Evolutionary conservation across 1,140 invertebrate species (phyloP), one percentile per base, ranked within the genome.

Genomic region (Potamilus streckersoni): DNA sequence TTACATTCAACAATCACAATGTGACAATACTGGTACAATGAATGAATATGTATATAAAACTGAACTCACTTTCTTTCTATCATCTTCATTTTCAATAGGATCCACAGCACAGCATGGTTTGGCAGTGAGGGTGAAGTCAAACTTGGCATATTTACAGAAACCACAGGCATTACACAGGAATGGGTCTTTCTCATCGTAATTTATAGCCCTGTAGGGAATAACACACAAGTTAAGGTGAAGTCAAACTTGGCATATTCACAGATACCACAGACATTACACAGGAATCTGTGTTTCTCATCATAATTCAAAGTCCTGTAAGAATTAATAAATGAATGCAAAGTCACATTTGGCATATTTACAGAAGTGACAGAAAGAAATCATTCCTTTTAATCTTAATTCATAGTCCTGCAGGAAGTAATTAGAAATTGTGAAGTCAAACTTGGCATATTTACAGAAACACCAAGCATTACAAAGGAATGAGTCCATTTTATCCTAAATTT

Each of bases 131-230:
- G 95, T 96, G 72, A 92, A 97, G 90, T 99, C 98, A 89, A 99
- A 98, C 90, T 99, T 98, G n/a, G 97, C 98, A 90, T 99, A 99
- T 91, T 99, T 99, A 91, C 97, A 99, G 90, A 98, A 99, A 3
- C 98, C 98, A 91, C 98, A 99, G 14, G 97, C 95, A 90, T 99
- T 98, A 88, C 98, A 99, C 17, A 99, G 90, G 92, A 99, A 99
- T 2, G 98, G 98, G 92, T 99, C 98, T 88, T 98, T 98, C 89
- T 99, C 97, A 89, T 99, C 98, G 90, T 99, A 99, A 90, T 99
- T 99, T 79, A 99, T 99, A 0, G 97, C 96, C 19, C 95, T 93
- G 85, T 71, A 81, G 78, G 71, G 57, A 74, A n/a, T 69, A 63
- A 31, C 8, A 65, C 15, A 60, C 12, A 49, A 6, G 94, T 95